Conservation (phyloP, 2,113 vertebrate species). For the Dinomys branickii region DNA sequence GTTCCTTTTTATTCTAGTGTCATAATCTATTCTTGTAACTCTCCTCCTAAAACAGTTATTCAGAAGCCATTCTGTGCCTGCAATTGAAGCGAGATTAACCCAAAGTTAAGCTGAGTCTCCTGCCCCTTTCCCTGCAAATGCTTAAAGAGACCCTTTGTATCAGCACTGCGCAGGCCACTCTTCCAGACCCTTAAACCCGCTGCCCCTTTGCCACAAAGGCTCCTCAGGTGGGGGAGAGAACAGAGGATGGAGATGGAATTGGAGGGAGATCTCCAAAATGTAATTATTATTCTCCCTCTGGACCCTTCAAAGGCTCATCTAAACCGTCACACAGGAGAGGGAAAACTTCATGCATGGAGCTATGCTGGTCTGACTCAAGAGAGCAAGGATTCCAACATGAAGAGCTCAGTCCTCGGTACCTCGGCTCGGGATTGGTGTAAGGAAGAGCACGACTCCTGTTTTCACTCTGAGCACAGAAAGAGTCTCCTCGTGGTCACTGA, state of each 20-base stretch:
- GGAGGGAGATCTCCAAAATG: not conserved
- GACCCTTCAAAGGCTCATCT: not conserved
- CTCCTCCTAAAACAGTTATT: conserved; percentile 7
- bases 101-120: not conserved
- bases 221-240: not conserved
- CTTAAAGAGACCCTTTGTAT: not conserved
- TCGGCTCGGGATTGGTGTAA: not conserved
- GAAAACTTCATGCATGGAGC: not conserved
- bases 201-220: not conserved
- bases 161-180: not conserved
- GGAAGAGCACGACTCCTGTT: not conserved
- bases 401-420: not conserved
- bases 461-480: not conserved
- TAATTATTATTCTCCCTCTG: not conserved
- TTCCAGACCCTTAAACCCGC: not conserved
- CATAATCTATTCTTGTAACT: not conserved
- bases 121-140: not conserved
- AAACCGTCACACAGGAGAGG: not conserved
- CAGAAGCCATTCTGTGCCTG: not conserved
- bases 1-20: not conserved
- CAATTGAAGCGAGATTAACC: not conserved
- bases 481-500: not conserved
- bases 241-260: not conserved
- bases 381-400: not conserved
- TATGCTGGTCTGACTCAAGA: not conserved